Conservation (phyloP, 2,888 invertebrate species). For the Eustalomyia histrio region DNA sequence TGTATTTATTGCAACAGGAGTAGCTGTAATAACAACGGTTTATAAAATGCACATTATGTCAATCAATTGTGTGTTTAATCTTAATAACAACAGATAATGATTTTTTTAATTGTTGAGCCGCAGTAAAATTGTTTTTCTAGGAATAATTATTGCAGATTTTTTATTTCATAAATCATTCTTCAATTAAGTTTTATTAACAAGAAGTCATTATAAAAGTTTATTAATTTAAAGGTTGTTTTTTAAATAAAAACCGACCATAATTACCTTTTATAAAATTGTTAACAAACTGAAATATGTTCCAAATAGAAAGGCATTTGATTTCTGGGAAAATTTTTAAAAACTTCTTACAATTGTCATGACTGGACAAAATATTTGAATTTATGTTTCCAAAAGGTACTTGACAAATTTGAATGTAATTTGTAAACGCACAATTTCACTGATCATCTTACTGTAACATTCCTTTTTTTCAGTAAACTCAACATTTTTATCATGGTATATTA, state of each 20-base stretch:
- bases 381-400: no score
- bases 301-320: no score
- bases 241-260: no score
- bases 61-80: slow-evolving; percentile 29
- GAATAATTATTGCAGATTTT: slow-evolving; percentile 1
- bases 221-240: neutral
- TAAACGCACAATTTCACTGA: no score
- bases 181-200: neutral
- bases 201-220: neutral
- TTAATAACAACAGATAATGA: neutral
- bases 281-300: no score
- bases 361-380: slow-evolving; percentile 8
- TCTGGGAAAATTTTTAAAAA: slow-evolving; percentile 2
- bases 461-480: no score
- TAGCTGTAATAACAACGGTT: slow-evolving; percentile 28
- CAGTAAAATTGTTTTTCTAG: neutral
- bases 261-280: no score
- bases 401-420: no score
- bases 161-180: neutral
- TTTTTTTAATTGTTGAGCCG: neutral
- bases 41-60: slow-evolving; percentile 40
- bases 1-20: neutral
- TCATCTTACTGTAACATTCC: no score
- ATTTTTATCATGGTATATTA: no score
- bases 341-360: slow-evolving; percentile 33